A percentile compares a stretch with the other conserved stretches of the same genome.
These are phyloP conservation scores for Phoeniculus purpureus DNA, from an alignment of 2,797 vertebrate species.

Conservation along the genomic window DNA sequence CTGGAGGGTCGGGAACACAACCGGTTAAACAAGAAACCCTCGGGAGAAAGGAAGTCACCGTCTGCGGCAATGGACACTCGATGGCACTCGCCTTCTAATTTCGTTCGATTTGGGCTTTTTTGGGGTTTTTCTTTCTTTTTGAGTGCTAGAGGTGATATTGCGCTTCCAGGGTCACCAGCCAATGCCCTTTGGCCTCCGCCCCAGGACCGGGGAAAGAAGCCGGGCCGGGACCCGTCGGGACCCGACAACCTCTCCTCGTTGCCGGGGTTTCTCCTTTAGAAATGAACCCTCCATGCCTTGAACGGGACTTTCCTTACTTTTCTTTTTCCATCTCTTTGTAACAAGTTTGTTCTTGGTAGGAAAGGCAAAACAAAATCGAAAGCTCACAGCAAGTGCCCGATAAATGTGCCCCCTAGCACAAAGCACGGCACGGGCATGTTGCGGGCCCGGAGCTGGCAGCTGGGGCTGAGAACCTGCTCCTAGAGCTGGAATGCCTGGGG, in stretches of 20 bases:
- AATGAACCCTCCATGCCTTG: not conserved
- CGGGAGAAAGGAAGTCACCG: not conserved
- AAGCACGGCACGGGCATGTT: no score
- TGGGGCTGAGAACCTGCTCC: not conserved
- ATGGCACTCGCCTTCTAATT: not conserved
- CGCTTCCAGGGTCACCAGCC: not conserved
- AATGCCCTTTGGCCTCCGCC: not conserved
- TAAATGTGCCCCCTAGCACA: not conserved
- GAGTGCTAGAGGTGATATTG: not conserved
- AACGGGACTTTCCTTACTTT: not conserved
- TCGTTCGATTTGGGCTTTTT: not conserved
- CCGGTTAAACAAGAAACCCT: conserved; percentile 52
- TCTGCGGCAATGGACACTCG: not conserved
- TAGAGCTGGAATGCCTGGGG: rapidly evolving
- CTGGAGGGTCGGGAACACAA: conserved; percentile 10
- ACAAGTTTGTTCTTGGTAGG: not conserved
- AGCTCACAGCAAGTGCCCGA: not conserved
- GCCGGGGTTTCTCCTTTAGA: not conserved
- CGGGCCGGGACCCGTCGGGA: no score
- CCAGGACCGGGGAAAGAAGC: not conserved
- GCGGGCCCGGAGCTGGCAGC: no score
- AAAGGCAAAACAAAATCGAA: not conserved
- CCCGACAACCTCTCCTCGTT: not conserved
- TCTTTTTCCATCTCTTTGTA: not conserved
- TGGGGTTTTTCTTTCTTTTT: not conserved